These are phyloP conservation scores for Sphaerophoria rueppellii DNA, from an alignment of 2,888 invertebrate species.

Conservation along the genomic window DNA sequence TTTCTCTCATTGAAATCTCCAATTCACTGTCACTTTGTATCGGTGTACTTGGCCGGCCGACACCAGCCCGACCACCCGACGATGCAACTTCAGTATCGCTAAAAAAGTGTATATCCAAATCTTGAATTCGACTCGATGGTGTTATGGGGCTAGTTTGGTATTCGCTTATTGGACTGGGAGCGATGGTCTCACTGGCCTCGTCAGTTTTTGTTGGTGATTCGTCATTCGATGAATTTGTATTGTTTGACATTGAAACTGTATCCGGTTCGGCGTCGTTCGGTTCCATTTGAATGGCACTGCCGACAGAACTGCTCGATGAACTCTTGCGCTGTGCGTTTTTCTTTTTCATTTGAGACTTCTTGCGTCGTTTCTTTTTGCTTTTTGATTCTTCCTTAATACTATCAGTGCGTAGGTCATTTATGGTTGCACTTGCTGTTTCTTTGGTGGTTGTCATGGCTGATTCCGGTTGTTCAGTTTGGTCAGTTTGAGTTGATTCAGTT, in stretches of 20 bases:
- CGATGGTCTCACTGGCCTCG: conserved; percentile 75
- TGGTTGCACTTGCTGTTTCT: conserved; percentile 38
- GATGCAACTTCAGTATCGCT: conserved; percentile 95
- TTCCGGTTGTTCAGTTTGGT: background rate
- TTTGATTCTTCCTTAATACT: conserved; percentile 83
- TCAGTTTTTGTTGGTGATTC: conserved; percentile 79
- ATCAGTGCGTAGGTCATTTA: conserved; percentile 46
- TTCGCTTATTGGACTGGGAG: conserved; percentile 76
- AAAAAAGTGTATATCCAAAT: conserved; percentile 92
- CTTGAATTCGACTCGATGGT: conserved; percentile 81
- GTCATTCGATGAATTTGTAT: conserved; percentile 79
- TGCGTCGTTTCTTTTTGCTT: conserved; percentile 89
- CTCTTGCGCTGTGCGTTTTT: conserved; percentile 89
- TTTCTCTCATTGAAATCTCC: conserved; percentile 85
- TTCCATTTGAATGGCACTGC: conserved; percentile 77
- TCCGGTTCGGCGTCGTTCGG: conserved; percentile 77
- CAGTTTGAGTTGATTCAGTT: conserved; percentile 31
- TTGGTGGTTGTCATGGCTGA: conserved; percentile 42
- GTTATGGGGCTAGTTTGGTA: conserved; percentile 78
- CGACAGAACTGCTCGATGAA: conserved; percentile 82
- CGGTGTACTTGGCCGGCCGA: conserved; percentile 91
- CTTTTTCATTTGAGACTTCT: conserved; percentile 90
- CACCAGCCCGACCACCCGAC: conserved; percentile 85
- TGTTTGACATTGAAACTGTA: conserved; percentile 76
- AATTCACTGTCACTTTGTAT: conserved; percentile 97